Evolutionary conservation across 2,797 vertebrate species (phyloP).

Genomic region (Carduelis carduelis): DNA sequence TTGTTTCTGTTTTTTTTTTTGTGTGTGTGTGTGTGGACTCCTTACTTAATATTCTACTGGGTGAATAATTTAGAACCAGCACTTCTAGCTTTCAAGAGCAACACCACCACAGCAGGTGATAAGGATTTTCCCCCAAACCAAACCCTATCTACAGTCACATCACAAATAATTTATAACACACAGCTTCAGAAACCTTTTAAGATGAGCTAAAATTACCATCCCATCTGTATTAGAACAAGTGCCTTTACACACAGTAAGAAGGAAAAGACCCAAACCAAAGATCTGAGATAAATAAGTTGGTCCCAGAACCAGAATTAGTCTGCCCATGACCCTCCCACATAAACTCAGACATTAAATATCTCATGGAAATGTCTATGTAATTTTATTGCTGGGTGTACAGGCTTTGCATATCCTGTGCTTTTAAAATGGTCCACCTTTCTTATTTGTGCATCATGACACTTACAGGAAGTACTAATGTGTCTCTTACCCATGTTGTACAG

Average conservation of each 20-base stretch:
- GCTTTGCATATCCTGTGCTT: neutral
- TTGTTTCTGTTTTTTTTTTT: too few relatives aligned
- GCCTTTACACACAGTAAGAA: neutral
- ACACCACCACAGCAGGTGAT: neutral
- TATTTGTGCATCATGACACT: neutral
- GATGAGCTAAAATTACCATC: neutral
- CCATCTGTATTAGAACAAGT: neutral
- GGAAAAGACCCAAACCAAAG: neutral
- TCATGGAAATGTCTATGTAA: neutral
- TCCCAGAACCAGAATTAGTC: neutral
- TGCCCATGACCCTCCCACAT: fast-evolving
- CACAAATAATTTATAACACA: neutral
- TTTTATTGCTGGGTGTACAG: neutral
- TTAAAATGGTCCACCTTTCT: neutral
- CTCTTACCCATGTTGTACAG: neutral
- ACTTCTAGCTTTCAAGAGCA: neutral
- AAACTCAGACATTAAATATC: neutral
- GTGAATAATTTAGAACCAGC: neutral
- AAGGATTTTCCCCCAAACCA: neutral
- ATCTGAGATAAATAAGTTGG: neutral
- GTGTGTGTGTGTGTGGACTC: neutral
- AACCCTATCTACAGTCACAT: neutral
- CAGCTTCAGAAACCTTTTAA: neutral
- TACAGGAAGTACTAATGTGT: neutral
- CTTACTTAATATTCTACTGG: neutral